Conservation (phyloP, 2,888 invertebrate species). For the Anarsia innoxiella region DNA sequence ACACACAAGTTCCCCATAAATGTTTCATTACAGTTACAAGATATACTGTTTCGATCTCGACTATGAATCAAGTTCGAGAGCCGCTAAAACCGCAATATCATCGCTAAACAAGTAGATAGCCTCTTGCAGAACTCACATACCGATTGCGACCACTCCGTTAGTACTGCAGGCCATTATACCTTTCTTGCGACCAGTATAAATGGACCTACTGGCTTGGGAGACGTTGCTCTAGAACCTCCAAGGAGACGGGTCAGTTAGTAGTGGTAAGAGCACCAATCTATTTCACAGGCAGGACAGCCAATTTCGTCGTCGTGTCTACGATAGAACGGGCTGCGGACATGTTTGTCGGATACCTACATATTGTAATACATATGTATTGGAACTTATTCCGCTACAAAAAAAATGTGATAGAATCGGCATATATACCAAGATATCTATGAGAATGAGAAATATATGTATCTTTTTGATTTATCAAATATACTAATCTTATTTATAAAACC, state of each 20-base stretch:
- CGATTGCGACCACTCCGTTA: slow-evolving; percentile 19
- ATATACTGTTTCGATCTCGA: too few species aligned
- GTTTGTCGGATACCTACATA: slow-evolving; percentile 21
- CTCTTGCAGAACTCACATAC: slow-evolving; percentile 17
- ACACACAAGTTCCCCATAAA: too few species aligned
- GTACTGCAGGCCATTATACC: slow-evolving; percentile 34
- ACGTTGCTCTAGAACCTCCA: too few species aligned
- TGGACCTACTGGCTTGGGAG: background rate
- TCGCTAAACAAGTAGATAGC: slow-evolving; percentile 3
- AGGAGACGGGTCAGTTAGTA: slow-evolving; percentile 5
- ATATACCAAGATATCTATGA: too few species aligned
- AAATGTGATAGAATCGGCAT: too few species aligned
- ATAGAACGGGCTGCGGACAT: slow-evolving; percentile 25
- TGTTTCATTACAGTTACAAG: too few species aligned
- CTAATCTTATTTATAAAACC: too few species aligned
- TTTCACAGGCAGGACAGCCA: slow-evolving; percentile 49
- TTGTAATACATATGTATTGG: slow-evolving; percentile 8
- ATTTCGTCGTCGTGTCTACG: slow-evolving; percentile 39
- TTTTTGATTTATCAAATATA: too few species aligned
- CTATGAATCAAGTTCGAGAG: background rate
- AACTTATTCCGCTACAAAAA: slow-evolving; percentile 3
- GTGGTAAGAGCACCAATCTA: slow-evolving; percentile 40
- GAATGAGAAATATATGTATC: too few species aligned
- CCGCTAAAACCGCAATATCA: background rate
- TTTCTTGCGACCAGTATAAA: slow-evolving; percentile 25